Conservation (phyloP, 2,797 vertebrate genomes). For the Sebastes oblongus region DNA sequence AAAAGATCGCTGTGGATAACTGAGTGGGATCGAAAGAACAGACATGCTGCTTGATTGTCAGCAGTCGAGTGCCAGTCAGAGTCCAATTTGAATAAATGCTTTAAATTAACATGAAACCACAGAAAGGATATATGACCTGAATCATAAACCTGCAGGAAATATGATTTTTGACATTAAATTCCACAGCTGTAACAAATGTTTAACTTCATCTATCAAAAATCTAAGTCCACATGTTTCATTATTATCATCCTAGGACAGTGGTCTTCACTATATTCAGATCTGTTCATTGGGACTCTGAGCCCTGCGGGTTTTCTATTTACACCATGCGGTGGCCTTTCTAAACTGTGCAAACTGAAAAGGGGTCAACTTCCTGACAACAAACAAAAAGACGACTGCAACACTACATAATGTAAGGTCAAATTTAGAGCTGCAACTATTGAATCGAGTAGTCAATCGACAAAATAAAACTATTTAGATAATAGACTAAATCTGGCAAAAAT, state of each 20-base stretch:
- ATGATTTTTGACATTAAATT: not conserved
- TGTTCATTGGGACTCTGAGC: too few species aligned
- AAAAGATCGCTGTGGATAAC: constrained; percentile 32
- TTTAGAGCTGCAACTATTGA: not conserved
- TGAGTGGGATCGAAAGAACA: constrained; percentile 23
- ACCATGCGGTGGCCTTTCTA: too few species aligned
- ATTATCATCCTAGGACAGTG: not conserved
- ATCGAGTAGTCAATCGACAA: accelerated
- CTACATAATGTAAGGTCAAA: not conserved
- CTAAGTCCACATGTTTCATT: not conserved
- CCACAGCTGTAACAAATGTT: constrained; percentile 11
- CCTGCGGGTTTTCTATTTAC: not conserved
- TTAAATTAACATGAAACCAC: not conserved
- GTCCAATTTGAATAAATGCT: not conserved
- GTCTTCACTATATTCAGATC: not conserved
- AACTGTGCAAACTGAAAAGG: too few species aligned
- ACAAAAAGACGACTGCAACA: not conserved
- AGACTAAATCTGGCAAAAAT: not conserved
- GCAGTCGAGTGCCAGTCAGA: not conserved
- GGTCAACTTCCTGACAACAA: not conserved
- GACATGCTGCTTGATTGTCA: not conserved
- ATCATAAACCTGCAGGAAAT: not conserved
- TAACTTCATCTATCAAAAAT: not conserved
- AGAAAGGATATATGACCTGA: not conserved
- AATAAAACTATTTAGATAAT: not conserved